Evolutionary conservation across 1,140 invertebrate genomes (phyloP).

Genomic region (Drosophila persimilis): DNA sequence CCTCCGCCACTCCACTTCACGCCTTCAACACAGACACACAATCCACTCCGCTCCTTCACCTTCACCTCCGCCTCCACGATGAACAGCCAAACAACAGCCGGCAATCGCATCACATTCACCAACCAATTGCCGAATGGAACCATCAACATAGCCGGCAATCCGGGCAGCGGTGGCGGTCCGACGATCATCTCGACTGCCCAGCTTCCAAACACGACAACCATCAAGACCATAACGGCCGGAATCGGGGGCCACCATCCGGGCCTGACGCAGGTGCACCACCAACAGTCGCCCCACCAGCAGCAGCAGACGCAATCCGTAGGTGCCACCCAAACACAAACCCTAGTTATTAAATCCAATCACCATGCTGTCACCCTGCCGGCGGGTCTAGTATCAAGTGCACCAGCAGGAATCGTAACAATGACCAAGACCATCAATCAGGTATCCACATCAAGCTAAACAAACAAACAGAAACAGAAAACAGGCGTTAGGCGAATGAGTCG

Average conservation of each 20-base stretch:
- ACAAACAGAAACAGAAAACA: conserved; percentile 37
- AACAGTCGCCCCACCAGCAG: conserved; percentile 68
- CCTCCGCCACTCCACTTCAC: conserved; percentile 23
- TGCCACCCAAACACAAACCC: conserved; percentile 83
- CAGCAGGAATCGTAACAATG: conserved; percentile 83
- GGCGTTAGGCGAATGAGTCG: conserved; percentile 41
- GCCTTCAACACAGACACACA: conserved; percentile 28
- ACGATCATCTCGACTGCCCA: conserved; percentile 77
- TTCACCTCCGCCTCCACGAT: conserved; percentile 43
- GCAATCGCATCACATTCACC: conserved; percentile 84
- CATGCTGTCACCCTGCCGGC: conserved; percentile 82
- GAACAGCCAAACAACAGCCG: conserved; percentile 75
- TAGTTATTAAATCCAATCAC: conserved; percentile 83
- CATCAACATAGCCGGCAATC: conserved; percentile 76
- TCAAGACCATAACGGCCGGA: conserved; percentile 83
- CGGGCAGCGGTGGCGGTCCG: conserved; percentile 56
- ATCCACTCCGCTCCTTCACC: conserved; percentile 9
- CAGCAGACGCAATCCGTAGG: conserved; percentile 81
- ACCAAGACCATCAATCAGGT: conserved; percentile 83
- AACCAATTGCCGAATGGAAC: conserved; percentile 86
- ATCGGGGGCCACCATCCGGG: conserved; percentile 76
- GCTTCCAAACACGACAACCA: conserved; percentile 82
- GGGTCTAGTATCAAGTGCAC: conserved; percentile 83
- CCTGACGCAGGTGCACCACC: conserved; percentile 60
- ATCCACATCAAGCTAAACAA: conserved; percentile 63